These are phyloP conservation scores for Trypoxylon attenuatum DNA, from an alignment of 2,888 invertebrate species.

Conservation along the genomic window DNA sequence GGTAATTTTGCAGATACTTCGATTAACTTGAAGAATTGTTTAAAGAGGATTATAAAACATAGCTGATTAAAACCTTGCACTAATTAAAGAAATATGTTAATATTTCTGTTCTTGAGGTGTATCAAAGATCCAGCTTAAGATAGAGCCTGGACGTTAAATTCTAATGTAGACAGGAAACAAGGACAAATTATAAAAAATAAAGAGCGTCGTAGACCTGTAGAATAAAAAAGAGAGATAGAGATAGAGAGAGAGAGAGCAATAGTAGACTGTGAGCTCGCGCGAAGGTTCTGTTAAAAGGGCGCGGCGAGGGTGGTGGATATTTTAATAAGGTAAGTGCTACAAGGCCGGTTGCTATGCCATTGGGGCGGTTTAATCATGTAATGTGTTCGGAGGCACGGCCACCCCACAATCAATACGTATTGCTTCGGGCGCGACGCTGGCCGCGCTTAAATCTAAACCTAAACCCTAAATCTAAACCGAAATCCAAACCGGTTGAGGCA, in stretches of 20 bases:
- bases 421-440: constrained; percentile 68
- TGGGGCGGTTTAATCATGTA: constrained; percentile 74
- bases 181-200: too few species aligned
- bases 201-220: too few species aligned
- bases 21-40: too few species aligned
- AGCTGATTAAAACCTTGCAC: too few species aligned
- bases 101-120: too few species aligned
- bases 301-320: constrained; percentile 67
- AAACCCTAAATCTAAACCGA: constrained; percentile 58
- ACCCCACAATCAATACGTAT: constrained; percentile 72
- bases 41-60: too few species aligned
- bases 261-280: constrained; percentile 40
- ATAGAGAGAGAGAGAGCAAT: constrained; percentile 29
- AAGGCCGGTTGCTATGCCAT: constrained; percentile 67
- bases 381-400: constrained; percentile 72
- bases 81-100: too few species aligned
- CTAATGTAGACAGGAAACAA: too few species aligned
- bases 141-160: too few species aligned
- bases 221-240: too few species aligned
- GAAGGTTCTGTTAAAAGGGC: constrained; percentile 54
- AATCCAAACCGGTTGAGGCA: constrained; percentile 39
- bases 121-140: too few species aligned
- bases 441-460: constrained; percentile 65
- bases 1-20: too few species aligned
- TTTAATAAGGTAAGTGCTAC: constrained; percentile 75